Conservation (phyloP, 1,140 invertebrate species). For the Bombus pascuorum region DNA sequence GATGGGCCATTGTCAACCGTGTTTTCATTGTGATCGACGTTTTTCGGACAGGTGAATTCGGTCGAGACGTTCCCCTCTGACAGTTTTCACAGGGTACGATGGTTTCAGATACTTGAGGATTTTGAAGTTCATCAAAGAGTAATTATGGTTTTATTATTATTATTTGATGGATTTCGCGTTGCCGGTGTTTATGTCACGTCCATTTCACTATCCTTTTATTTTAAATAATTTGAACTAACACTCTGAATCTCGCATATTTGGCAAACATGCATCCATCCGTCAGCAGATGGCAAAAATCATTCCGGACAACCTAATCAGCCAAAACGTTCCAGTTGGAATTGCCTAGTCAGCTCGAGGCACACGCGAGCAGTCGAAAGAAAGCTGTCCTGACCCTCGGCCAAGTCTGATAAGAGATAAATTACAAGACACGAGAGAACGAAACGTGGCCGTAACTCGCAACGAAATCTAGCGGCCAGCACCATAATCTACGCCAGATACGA, state of each 20-base stretch:
- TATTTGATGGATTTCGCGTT: not conserved
- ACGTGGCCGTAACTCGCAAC: conserved; percentile 4
- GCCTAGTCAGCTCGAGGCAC: conserved; percentile 5
- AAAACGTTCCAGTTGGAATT: not conserved
- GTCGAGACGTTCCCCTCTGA: not conserved
- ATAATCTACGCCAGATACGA: conserved; percentile 12
- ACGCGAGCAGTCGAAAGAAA: not conserved
- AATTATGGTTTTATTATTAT: not conserved
- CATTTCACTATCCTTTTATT: too few relatives aligned
- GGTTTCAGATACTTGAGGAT: not conserved
- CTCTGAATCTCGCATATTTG: not conserved
- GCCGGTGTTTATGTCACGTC: too few relatives aligned
- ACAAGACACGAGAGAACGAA: not conserved
- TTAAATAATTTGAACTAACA: not conserved
- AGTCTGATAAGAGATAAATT: conserved; percentile 22
- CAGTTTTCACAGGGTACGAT: not conserved
- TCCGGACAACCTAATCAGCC: not conserved
- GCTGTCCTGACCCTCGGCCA: not conserved
- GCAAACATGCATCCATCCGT: not conserved
- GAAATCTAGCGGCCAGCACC: conserved; percentile 14
- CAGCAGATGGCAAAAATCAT: not conserved
- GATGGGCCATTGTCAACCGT: not conserved
- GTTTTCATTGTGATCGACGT: not conserved
- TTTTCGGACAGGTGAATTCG: not conserved
- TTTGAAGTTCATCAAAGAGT: not conserved